A percentile compares a stretch with the other conserved stretches of the same genome.
Conservation (phyloP, 92 coral and sea anemone genomes). For the Phenganax subtilis region DNA sequence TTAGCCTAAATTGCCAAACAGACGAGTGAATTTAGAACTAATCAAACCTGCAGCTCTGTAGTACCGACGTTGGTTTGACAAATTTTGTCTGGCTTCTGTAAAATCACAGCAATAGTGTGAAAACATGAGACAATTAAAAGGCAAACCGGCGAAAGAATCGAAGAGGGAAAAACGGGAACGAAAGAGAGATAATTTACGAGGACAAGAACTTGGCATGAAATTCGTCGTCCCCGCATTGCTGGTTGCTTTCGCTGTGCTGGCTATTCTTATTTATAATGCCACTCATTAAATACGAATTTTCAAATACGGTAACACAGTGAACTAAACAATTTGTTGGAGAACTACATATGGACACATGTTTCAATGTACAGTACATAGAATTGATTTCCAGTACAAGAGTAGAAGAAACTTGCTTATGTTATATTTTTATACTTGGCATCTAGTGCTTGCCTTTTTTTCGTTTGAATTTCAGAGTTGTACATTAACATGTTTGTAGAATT, state of each 20-base stretch:
- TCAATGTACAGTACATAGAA: neutral
- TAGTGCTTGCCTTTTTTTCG: no score
- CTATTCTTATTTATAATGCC: constrained; percentile 25
- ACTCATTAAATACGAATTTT: constrained; percentile 26
- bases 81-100: neutral
- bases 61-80: neutral
- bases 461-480: no score
- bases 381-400: neutral
- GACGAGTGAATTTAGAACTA: neutral
- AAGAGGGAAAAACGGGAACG: constrained; percentile 41
- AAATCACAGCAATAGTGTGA: neutral
- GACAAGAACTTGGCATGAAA: constrained; percentile 27
- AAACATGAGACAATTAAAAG: constrained; percentile 31
- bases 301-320: no score
- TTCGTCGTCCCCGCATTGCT: constrained; percentile 16
- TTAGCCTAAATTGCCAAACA: neutral
- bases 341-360: neutral
- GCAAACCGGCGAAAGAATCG: constrained; percentile 33
- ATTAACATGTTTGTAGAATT: no score
- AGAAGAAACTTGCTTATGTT: neutral
- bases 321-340: neutral
- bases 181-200: constrained; percentile 11
- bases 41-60: neutral
- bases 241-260: constrained; percentile 30
- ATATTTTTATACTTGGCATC: no score